Evolutionary conservation across 23 tunicate species (phyloP).

Genomic region (Oikopleura vanhoeffeni): DNA sequence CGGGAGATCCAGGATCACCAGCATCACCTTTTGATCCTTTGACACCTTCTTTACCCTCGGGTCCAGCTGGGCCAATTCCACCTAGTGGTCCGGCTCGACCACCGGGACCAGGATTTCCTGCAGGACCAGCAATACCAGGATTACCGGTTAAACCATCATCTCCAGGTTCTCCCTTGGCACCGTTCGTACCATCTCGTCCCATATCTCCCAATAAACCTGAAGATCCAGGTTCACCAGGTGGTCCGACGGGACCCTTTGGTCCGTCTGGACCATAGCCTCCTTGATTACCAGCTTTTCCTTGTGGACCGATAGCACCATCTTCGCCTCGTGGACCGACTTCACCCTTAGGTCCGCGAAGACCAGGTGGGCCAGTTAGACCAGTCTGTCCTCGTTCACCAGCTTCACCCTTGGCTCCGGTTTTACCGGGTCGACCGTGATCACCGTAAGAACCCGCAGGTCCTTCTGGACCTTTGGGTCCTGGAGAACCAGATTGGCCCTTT

Average conservation of each 20-base stretch:
- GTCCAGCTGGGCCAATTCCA: neutral
- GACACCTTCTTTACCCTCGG: conserved; percentile 13
- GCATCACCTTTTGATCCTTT: conserved; percentile 15
- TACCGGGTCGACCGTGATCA: conserved; percentile 5
- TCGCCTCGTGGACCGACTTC: neutral
- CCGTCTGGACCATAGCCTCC: conserved; percentile 18
- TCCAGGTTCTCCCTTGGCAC: conserved; percentile 11
- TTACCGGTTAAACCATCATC: neutral
- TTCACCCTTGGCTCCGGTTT: conserved; percentile 12
- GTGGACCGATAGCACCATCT: conserved; percentile 23
- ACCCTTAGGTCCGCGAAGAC: conserved; percentile 19
- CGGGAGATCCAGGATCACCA: conserved; percentile 92
- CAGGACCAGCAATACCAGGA: conserved; percentile 24
- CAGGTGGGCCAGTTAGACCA: conserved; percentile 8
- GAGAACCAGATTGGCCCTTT: neutral
- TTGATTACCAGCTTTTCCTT: neutral
- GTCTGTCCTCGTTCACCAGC: conserved; percentile 57
- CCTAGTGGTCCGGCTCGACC: conserved; percentile 16
- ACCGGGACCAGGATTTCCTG: conserved; percentile 93
- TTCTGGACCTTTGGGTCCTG: conserved; percentile 17
- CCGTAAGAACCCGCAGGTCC: conserved; percentile 89
- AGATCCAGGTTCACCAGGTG: conserved; percentile 44
- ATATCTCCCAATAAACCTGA: neutral
- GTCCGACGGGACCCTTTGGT: conserved; percentile 13
- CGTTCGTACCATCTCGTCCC: neutral